Percentiles rank a stretch among this genome's conserved stretches.
These are phyloP conservation scores for Phainopepla nitens DNA, from an alignment of 2,113 vertebrate genomes.

Conservation along the genomic window DNA sequence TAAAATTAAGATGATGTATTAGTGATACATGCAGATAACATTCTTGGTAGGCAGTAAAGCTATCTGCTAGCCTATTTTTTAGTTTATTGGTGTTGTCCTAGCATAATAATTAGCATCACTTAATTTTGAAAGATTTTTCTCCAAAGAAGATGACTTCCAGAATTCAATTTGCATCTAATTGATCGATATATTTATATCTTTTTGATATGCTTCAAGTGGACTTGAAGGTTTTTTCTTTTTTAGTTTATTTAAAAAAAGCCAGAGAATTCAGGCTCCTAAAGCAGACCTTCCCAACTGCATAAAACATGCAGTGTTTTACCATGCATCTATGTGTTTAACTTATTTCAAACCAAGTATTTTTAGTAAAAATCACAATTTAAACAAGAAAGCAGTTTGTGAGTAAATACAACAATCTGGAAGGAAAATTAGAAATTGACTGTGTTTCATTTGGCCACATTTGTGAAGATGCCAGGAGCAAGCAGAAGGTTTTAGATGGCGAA, in stretches of 20 bases:
- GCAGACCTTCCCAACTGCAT: neutral
- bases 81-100: neutral
- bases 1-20: neutral
- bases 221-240: neutral
- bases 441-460: neutral
- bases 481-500: neutral
- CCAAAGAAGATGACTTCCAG: neutral
- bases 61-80: neutral
- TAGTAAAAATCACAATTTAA: constrained; percentile 13
- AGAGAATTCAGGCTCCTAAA: neutral
- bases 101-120: neutral
- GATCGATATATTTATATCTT: neutral
- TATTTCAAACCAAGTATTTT: constrained; percentile 14
- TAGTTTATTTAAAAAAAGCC: neutral
- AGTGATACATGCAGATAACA: neutral
- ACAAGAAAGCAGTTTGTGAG: neutral
- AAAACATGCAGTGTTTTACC: neutral
- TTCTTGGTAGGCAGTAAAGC: neutral
- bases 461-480: neutral
- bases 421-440: neutral
- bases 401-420: neutral
- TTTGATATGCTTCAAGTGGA: neutral
- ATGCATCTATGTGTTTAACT: neutral
- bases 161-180: neutral
- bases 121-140: neutral